Percentiles rank a stretch among this genome's conserved stretches.
Conservation (phyloP, 1,140 invertebrate genomes). For the Pseudomyrmex cubaensis region DNA sequence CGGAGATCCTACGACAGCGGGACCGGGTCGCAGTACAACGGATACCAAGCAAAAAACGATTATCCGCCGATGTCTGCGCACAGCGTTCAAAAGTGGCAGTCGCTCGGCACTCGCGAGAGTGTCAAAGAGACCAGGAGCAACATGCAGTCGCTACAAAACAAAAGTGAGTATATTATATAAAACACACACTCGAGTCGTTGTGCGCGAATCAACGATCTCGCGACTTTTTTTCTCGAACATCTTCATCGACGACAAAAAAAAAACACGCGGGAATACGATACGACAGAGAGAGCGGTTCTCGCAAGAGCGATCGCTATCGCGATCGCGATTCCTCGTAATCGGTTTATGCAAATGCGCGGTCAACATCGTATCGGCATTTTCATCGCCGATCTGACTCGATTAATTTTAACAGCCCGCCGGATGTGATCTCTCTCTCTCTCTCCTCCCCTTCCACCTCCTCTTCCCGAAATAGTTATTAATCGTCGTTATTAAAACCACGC, state of each 20-base stretch:
- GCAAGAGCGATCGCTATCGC: not conserved
- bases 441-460: too few relatives aligned
- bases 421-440: not conserved
- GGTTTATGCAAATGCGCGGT: conserved; percentile 67
- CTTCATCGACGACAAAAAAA: not conserved
- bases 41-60: conserved; percentile 77
- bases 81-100: conserved; percentile 80
- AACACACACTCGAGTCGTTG: not conserved
- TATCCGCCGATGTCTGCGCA: conserved; percentile 81
- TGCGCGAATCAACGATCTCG: not conserved
- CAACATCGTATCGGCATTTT: conserved; percentile 17
- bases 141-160: conserved; percentile 73
- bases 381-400: conserved; percentile 25
- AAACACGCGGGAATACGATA: conserved; percentile 1
- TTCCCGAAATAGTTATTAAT: conserved; percentile 63
- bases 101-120: conserved; percentile 79
- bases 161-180: conserved; percentile 71
- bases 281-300: conserved; percentile 9
- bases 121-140: conserved; percentile 78
- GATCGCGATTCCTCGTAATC: conserved; percentile 53
- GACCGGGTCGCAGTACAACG: conserved; percentile 75
- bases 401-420: conserved; percentile 34
- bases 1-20: conserved; percentile 68
- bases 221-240: conserved; percentile 1
- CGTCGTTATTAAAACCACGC: conserved; percentile 66